Conservation (phyloP, 2,797 vertebrate genomes). For the Threskiornis aethiopicus region DNA sequence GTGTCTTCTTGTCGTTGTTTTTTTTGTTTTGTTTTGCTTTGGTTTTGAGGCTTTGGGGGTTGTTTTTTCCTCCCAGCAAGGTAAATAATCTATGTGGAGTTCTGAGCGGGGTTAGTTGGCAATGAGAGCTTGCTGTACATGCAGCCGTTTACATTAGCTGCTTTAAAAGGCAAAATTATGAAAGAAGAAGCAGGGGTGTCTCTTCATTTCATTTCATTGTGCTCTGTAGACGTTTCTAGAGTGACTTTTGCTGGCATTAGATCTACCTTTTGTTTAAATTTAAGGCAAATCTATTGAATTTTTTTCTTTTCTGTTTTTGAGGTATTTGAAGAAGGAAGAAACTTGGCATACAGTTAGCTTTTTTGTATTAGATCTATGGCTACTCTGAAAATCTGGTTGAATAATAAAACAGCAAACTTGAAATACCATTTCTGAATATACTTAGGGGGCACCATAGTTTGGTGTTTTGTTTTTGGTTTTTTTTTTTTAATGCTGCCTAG, state of each 20-base stretch:
- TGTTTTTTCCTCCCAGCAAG: not conserved
- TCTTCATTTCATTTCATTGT: not conserved
- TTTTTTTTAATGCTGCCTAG: not conserved
- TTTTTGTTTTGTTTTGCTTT: not conserved
- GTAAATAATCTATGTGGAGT: not conserved
- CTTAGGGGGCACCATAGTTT: not conserved
- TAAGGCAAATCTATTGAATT: not conserved
- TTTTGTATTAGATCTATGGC: not conserved
- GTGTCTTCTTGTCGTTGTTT: too few relatives aligned
- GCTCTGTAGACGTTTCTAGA: not conserved
- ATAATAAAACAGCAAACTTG: not conserved
- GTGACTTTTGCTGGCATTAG: not conserved
- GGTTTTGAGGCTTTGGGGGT: not conserved
- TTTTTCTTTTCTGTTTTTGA: not conserved
- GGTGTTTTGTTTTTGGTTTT: too few relatives aligned
- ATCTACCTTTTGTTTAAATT: not conserved
- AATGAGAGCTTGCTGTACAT: not conserved
- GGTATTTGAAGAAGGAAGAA: not conserved
- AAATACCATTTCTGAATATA: not conserved
- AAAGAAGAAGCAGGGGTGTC: not conserved
- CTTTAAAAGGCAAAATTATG: not conserved
- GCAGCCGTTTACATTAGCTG: not conserved
- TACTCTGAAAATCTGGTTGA: not conserved
- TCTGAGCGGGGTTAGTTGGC: not conserved
- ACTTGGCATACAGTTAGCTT: not conserved